phyloP scores from a whole-genome alignment of 2,888 invertebrate genomes.

The Halictus ligatus region DNA sequence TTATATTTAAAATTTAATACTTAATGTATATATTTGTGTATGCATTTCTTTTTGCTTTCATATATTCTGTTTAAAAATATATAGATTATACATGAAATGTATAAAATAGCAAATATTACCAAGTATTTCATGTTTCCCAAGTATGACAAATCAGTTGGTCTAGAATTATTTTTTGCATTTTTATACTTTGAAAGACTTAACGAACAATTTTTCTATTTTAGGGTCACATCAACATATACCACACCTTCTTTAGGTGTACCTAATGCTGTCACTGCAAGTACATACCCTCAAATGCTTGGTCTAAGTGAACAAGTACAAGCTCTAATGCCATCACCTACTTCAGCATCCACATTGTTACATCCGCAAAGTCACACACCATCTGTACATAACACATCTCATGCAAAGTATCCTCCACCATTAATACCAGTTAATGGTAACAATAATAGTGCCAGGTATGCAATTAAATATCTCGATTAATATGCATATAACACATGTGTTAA shows the following conservation, averaged over 20 bases:
- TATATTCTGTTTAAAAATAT: constrained; percentile 9
- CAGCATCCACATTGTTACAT: constrained; percentile 81
- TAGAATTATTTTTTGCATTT: constrained; percentile 12
- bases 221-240: constrained; percentile 84
- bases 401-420: constrained; percentile 86
- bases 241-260: constrained; percentile 81
- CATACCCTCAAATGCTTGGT: constrained; percentile 85
- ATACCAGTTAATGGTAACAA: constrained; percentile 85
- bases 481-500: constrained; percentile 12
- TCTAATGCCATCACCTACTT: constrained; percentile 82
- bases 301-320: constrained; percentile 83
- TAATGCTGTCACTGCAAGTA: constrained; percentile 80
- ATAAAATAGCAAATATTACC: constrained; percentile 32
- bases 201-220: constrained; percentile 76
- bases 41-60: constrained; percentile 18
- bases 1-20: constrained; percentile 30
- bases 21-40: constrained; percentile 26
- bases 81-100: constrained; percentile 27
- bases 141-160: constrained; percentile 21
- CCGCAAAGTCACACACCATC: constrained; percentile 83
- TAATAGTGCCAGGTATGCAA: constrained; percentile 75
- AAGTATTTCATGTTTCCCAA: constrained; percentile 33
- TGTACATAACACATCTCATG: constrained; percentile 79
- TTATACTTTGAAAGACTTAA: constrained; percentile 9
- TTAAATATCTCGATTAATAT: constrained; percentile 2